Percentiles rank a stretch among this genome's conserved stretches.
These are phyloP conservation scores for Lamprotornis superbus DNA, from an alignment of 2,113 vertebrate species.

Conservation along the genomic window DNA sequence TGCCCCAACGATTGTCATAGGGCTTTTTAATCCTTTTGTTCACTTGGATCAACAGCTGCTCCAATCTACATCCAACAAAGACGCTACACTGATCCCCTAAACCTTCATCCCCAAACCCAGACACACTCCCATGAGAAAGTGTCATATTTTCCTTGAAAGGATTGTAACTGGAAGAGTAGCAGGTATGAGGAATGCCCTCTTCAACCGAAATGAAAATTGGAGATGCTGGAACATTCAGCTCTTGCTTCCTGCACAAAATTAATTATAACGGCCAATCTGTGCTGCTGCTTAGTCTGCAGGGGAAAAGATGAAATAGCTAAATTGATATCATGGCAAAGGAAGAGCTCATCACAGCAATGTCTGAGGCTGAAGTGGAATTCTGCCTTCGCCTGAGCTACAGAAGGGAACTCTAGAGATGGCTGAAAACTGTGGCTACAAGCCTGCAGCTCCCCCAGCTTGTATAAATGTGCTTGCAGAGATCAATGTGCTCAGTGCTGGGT, in stretches of 20 bases:
- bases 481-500: neutral
- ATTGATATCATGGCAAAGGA: neutral
- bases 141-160: neutral
- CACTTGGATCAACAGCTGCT: neutral
- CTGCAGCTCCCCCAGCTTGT: slow-evolving; percentile 28
- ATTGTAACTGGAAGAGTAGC: neutral
- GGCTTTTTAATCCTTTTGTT: neutral
- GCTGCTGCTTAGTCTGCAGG: slow-evolving; percentile 26
- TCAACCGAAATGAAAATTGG: neutral
- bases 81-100: neutral
- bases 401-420: neutral
- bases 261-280: neutral
- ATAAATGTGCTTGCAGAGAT: neutral
- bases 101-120: neutral
- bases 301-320: slow-evolving; percentile 24
- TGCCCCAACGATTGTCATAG: fast-evolving
- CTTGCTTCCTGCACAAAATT: neutral
- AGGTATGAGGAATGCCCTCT: neutral
- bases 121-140: neutral
- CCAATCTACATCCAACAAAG: neutral
- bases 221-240: neutral
- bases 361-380: neutral
- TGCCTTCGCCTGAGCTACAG: neutral
- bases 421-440: neutral
- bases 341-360: neutral